Conservation (phyloP, 2,888 invertebrate genomes). For the Noctua comes region DNA sequence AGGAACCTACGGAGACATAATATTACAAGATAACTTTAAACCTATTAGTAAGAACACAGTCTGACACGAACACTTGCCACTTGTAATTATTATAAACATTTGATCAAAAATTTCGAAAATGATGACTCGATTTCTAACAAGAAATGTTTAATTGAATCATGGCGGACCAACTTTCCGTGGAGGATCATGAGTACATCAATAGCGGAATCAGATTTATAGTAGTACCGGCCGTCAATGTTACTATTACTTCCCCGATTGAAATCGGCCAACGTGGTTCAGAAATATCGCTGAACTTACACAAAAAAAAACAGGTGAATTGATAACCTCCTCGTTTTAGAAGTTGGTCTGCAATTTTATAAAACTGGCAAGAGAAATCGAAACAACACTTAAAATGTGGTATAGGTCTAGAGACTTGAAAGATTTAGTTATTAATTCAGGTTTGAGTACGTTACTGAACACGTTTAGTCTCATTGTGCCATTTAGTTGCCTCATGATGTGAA, state of each 20-base stretch:
- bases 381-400: no score
- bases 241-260: no score
- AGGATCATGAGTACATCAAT: not conserved
- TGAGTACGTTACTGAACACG: not conserved
- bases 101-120: not conserved
- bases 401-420: not conserved
- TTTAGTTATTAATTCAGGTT: not conserved
- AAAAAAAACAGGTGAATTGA: no score
- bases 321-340: no score
- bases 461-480: slow-evolving; percentile 18
- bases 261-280: no score
- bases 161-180: no score
- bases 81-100: not conserved
- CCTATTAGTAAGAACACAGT: not conserved
- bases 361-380: not conserved
- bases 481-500: slow-evolving; percentile 35
- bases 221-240: no score
- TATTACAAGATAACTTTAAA: not conserved
- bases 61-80: not conserved
- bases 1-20: not conserved
- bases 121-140: not conserved
- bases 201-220: not conserved
- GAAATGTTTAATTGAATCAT: no score
- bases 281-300: no score
- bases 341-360: not conserved